These are phyloP conservation scores for Pitta sordida DNA, from an alignment of 2,113 vertebrate species.

Conservation along the genomic window DNA sequence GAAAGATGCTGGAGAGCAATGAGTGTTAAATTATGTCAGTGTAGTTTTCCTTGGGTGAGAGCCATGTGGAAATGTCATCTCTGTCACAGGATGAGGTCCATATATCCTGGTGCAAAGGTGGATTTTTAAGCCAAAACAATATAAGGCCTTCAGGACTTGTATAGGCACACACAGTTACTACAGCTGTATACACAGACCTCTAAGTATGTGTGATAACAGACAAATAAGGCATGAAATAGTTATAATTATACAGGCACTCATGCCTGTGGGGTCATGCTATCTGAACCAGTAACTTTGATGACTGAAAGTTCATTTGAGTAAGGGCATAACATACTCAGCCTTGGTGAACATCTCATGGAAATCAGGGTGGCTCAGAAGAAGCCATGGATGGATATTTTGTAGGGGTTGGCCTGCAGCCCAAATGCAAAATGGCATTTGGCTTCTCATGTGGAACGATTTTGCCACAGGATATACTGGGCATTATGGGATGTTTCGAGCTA, in stretches of 20 bases:
- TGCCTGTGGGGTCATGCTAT: neutral
- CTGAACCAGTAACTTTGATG: neutral
- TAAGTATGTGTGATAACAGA: neutral
- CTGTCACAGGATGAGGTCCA: neutral
- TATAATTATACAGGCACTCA: neutral
- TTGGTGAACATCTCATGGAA: neutral
- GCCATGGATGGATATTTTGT: neutral
- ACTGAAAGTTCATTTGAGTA: neutral
- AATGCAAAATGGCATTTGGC: neutral
- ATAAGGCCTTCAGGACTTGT: neutral
- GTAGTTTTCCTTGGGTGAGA: neutral
- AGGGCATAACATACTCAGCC: neutral
- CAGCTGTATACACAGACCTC: neutral
- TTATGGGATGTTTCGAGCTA: neutral
- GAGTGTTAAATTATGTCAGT: neutral
- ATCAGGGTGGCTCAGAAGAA: neutral
- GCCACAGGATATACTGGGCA: neutral
- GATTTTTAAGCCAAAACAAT: neutral
- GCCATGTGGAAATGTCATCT: neutral
- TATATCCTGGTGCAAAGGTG: neutral
- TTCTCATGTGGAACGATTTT: neutral
- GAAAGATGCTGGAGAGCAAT: neutral
- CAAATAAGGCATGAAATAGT: conserved; percentile 9
- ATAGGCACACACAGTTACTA: neutral
- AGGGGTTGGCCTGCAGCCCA: neutral